Percentiles rank a stretch among this genome's conserved stretches.
These are phyloP conservation scores for Caenorhabditis tropicalis DNA, from an alignment of 1,140 invertebrate species.

Conservation along the genomic window DNA sequence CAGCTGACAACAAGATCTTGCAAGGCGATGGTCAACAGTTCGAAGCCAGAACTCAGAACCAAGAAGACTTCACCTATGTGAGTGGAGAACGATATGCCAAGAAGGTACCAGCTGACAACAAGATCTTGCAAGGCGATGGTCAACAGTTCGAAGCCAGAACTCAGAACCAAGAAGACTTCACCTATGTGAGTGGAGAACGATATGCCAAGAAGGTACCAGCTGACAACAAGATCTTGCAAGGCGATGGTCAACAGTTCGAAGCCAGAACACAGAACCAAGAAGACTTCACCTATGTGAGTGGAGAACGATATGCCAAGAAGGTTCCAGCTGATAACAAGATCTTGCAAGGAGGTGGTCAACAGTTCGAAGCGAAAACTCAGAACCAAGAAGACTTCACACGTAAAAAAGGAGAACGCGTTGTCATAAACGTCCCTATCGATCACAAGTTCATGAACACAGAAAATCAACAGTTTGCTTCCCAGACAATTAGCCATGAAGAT, in stretches of 20 bases:
- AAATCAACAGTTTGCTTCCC: not conserved
- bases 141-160: not conserved
- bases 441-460: not conserved
- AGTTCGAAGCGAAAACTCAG: not conserved
- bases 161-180: not conserved
- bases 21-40: not conserved
- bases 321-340: not conserved
- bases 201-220: not conserved
- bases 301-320: not conserved
- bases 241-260: not conserved
- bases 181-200: not conserved
- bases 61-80: not conserved
- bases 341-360: not conserved
- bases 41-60: not conserved
- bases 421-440: not conserved
- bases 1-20: not conserved
- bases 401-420: not conserved
- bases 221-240: not conserved
- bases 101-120: not conserved
- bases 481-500: not conserved
- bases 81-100: not conserved
- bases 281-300: not conserved
- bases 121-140: not conserved
- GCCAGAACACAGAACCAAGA: not conserved
- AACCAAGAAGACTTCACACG: not conserved